phyloP scores from a whole-genome alignment of 2,888 invertebrate genomes.

The Drosophila kokeensis region DNA sequence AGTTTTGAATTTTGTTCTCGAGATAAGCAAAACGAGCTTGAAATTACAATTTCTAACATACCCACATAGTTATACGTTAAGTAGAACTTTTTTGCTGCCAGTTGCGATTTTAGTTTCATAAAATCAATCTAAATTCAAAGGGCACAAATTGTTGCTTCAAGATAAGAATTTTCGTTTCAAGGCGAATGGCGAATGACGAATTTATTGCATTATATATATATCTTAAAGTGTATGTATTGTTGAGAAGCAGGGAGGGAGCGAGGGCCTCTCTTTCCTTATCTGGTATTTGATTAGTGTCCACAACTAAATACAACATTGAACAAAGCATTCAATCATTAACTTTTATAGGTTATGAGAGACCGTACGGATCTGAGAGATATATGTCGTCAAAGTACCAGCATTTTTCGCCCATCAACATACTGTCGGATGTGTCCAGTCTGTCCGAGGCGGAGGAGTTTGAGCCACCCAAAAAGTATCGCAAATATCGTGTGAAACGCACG shows the following conservation, averaged over 20 bases:
- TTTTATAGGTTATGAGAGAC: constrained; percentile 53
- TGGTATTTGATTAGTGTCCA: neutral
- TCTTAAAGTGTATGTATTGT: neutral
- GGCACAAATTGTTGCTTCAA: neutral
- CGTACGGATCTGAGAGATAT: constrained; percentile 18
- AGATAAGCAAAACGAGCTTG: neutral
- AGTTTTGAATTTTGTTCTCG: neutral
- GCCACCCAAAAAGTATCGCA: constrained; percentile 45
- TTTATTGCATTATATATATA: neutral
- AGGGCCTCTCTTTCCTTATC: constrained; percentile 8
- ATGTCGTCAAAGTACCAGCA: constrained; percentile 20
- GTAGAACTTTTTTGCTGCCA: neutral
- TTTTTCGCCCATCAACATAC: constrained; percentile 49
- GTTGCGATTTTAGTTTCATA: neutral
- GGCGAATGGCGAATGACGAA: neutral
- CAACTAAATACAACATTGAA: neutral
- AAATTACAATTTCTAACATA: neutral
- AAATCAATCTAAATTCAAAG: neutral
- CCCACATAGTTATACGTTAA: neutral
- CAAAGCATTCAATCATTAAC: constrained; percentile 9
- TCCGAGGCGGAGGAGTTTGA: constrained; percentile 46
- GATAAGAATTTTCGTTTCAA: neutral
- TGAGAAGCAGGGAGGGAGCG: neutral
- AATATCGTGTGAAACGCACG: constrained; percentile 40
- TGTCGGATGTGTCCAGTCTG: constrained; percentile 65